Evolutionary conservation across 1,140 invertebrate genomes (phyloP).

Genomic region (Telenomus remus): DNA sequence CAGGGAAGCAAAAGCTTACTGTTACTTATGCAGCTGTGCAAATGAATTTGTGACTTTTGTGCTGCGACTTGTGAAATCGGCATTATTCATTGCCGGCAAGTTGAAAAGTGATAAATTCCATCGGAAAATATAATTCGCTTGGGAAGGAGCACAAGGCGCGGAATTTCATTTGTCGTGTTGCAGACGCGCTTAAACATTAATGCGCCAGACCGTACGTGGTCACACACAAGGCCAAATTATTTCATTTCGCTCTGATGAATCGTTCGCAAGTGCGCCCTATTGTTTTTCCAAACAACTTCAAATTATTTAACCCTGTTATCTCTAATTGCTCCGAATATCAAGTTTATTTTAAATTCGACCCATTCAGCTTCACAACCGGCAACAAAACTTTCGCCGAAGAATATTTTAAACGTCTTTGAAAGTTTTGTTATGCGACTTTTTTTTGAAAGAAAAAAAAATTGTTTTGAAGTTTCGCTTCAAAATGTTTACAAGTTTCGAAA

Average conservation of each 20-base stretch:
- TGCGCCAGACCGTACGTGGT: conserved; percentile 11
- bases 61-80: no score
- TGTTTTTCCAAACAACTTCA: no score
- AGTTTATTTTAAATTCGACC: no score
- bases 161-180: conserved; percentile 31
- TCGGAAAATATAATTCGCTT: conserved; percentile 14
- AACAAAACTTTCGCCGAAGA: no score
- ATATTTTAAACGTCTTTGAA: no score
- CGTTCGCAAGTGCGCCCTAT: not conserved
- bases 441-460: no score
- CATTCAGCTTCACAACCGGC: no score
- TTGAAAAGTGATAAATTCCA: conserved; percentile 13
- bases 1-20: not conserved
- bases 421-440: no score
- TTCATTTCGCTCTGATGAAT: conserved; percentile 22
- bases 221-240: conserved; percentile 14
- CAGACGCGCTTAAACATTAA: conserved; percentile 33
- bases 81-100: no score
- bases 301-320: no score
- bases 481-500: not conserved
- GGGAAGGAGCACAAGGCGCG: conserved; percentile 3
- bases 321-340: no score
- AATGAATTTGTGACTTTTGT: not conserved
- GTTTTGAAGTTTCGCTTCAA: no score
- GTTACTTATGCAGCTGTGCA: not conserved